A percentile compares a stretch with the other conserved stretches of the same genome.
Conservation (phyloP, 2,797 vertebrate species). For the Chromobotia macracanthus region DNA sequence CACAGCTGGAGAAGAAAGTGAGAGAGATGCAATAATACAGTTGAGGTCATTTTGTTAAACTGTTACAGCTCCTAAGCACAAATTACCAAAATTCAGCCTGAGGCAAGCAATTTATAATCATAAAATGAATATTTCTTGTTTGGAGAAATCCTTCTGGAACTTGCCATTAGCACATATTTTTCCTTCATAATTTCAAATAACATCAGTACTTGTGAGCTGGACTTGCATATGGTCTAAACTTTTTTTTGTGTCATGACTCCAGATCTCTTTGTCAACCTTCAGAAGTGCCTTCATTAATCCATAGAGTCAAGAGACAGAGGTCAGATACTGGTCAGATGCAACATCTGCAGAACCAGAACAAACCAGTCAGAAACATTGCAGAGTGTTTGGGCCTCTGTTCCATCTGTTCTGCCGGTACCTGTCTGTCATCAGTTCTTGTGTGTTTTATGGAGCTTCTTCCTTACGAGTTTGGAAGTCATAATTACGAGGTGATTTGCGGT, state of each 20-base stretch:
- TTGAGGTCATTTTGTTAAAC: conserved; percentile 75
- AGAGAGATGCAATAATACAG: conserved; percentile 51
- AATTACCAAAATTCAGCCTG: conserved; percentile 73
- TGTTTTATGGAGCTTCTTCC: background rate
- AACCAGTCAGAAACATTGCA: background rate
- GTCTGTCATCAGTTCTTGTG: background rate
- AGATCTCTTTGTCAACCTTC: background rate
- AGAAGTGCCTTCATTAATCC: background rate
- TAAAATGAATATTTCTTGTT: conserved; percentile 77
- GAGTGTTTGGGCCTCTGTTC: background rate
- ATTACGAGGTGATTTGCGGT: background rate
- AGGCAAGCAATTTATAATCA: conserved; percentile 77
- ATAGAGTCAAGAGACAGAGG: background rate
- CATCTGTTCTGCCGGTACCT: background rate
- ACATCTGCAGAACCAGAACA: background rate
- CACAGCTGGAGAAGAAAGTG: background rate
- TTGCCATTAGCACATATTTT: background rate
- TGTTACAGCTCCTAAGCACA: conserved; percentile 69
- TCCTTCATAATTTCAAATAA: background rate
- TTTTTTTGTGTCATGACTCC: background rate
- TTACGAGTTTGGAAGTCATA: background rate
- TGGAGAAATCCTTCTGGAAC: conserved; percentile 73
- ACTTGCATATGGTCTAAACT: background rate
- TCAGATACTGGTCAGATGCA: too few relatives aligned
- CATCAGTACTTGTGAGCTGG: conserved; percentile 7